Evolutionary conservation across 2,113 vertebrate species (phyloP), one percentile per base, ranked within the genome.

Genomic region (Australoheros scitulus): DNA sequence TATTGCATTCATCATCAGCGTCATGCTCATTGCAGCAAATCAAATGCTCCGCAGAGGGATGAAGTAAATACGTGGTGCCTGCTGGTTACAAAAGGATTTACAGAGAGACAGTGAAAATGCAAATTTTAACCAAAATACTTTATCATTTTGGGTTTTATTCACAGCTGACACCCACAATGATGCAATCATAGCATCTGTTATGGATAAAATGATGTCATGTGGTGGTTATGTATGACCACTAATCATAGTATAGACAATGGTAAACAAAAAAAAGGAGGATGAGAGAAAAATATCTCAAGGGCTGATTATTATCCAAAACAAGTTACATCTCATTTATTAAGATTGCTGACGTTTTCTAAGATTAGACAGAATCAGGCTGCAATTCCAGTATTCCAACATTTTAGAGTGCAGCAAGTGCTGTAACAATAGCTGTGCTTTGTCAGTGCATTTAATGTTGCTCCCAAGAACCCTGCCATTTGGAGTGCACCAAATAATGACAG

Each of bases 21-120:
- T 99, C 82, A 99, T 99, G 98, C 97, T 99, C 85, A 99, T 99
- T 17, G 98, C 98, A 1, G 98, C 98, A 88, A 99, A 99, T 96
- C 98, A 99, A 95, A 97, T 99, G 94, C 96, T 99, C 93, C 96
- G 98, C 81, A 97, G 98, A n/a, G 98, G 98, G 82, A 99, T 99
- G 98, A 98, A 99, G 89, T 99, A 96, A 94, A 89, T 18, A 55
- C 24, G 10, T 7, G 15, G 9, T 70, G 60, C 80, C 76, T 34
- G 75, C 74, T 15, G 81, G 65, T 82, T 22, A n/a, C 61, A 22
- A 70, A 20, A 11, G 2, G 26, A 84, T 34, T 24, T 7, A 74
- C 77, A 18, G 64, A 70, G 3, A 20, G 83, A 82, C 38, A 24
- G n/a, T 41, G 52, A 64, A 81, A 64, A 65, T 47, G 72, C 52